Evolutionary conservation across 2,888 invertebrate genomes (phyloP), one percentile per base, ranked within the genome.

Genomic region (Cyclophora punctaria): DNA sequence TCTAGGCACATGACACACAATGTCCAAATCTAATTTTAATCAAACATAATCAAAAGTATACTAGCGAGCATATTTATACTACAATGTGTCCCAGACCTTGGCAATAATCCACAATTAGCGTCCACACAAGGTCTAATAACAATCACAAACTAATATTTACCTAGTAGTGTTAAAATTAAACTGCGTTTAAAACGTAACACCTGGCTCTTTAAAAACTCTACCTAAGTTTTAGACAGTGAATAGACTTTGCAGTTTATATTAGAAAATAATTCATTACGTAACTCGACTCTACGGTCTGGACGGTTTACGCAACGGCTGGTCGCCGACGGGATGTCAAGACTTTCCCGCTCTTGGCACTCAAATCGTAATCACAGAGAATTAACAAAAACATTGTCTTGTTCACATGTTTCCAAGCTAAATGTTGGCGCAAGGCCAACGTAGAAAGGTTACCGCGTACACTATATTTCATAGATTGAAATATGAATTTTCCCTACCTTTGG

Each of bases 61-160:
- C 20, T 20, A 20, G 20, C 20, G 20, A 20, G 20, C 20, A 20
- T 20, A 20, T 20, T 20, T 20, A 20, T 20, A 20, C 20, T 20
- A 37, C 5, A 37, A 37, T 5, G 78, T 60, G 73, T 50, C 80
- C 78, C 73, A 80, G 82, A 84, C 85, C 82, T 87, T 86, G 85
- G 85, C 85, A 89, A 74, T 70, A 75, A 78, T 82, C 84, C 83
- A 85, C 78, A 78, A 80, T 76, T 76, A 80, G 63, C 65, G 57
- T 58, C 52, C 64, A 67, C 58, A 69, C 67, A 69, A 69, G 58
- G 64, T 75, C 67, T 76, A 68, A 71, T 71, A 69, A 67, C 55
- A 60, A 56, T 55, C 58, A 49, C 57, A 59, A 58, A 60, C 47
- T 55, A 54, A 52, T 20, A 49, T 42, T 47, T 20, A 20, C 20